phyloP scores from a whole-genome alignment of 2,113 vertebrate genomes.

The Syrrhaptes paradoxus region DNA sequence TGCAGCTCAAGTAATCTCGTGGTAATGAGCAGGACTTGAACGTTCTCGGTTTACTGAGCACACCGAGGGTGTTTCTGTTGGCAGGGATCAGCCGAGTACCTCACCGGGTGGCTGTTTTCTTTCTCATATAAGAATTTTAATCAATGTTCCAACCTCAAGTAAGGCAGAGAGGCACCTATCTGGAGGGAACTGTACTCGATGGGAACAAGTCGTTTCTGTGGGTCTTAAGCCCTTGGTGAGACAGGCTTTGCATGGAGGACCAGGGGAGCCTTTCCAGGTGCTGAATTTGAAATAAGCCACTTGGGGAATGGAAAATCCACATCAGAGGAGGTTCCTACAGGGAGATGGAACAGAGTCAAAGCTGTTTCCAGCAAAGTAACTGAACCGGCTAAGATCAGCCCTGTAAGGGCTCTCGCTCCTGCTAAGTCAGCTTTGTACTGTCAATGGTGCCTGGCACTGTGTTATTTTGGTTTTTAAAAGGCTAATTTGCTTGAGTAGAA shows the following conservation, averaged over 20 bases:
- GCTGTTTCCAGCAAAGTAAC: neutral
- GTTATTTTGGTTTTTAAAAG: neutral
- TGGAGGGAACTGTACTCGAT: neutral
- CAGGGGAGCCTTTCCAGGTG: neutral
- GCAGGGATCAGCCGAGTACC: neutral
- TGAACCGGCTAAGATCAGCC: neutral
- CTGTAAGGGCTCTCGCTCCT: neutral
- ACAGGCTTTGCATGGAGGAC: neutral
- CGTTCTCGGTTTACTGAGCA: neutral
- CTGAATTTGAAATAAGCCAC: neutral
- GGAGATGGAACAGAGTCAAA: neutral
- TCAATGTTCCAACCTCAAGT: neutral
- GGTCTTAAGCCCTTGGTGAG: neutral
- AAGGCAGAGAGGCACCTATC: neutral
- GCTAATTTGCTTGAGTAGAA: neutral
- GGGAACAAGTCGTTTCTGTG: rapidly evolving
- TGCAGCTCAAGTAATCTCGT: neutral
- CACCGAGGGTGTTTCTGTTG: conserved; percentile 35
- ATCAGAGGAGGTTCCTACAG: neutral
- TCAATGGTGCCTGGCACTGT: neutral
- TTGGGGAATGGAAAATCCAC: conserved; percentile 7
- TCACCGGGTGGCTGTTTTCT: conserved; percentile 15
- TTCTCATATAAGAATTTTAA: conserved; percentile 27
- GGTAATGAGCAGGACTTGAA: conserved; percentile 17
- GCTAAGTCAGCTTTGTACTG: neutral